Conservation (phyloP, 2,888 invertebrate genomes). For the Punctoribates punctum region DNA sequence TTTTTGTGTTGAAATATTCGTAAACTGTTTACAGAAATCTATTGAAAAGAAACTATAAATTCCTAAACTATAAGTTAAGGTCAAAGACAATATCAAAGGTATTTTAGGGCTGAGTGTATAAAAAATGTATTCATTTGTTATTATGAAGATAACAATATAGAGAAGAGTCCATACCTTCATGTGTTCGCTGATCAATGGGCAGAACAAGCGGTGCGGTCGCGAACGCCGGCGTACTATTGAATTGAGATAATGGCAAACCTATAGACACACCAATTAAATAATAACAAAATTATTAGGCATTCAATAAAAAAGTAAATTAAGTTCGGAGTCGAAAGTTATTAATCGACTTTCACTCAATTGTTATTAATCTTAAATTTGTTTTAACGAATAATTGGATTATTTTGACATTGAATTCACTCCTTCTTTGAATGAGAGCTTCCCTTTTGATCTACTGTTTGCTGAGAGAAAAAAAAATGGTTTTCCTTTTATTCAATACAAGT, state of each 20-base stretch:
- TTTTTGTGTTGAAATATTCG: no score
- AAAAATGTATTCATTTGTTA: slow-evolving; percentile 6
- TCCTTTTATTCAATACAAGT: no score
- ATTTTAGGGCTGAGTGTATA: slow-evolving; percentile 4
- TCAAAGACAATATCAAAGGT: neutral
- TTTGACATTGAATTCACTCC: no score
- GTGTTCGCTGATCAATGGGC: slow-evolving; percentile 61
- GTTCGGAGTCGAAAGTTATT: no score
- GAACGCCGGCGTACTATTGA: slow-evolving; percentile 52
- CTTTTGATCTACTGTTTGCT: no score
- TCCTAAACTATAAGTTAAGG: neutral
- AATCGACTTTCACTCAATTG: no score
- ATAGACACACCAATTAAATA: neutral
- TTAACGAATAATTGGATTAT: no score
- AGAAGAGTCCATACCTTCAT: slow-evolving; percentile 53
- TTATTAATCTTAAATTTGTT: no score
- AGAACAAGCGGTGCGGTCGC: slow-evolving; percentile 61
- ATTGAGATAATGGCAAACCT: slow-evolving; percentile 40
- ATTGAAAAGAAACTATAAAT: neutral
- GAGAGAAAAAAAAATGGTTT: no score
- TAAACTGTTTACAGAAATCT: neutral
- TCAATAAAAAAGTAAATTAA: neutral
- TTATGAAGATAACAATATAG: neutral
- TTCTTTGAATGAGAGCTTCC: no score
- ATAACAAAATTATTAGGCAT: no score